Evolutionary conservation across 2,113 vertebrate species (phyloP), one percentile per base, ranked within the genome.

Genomic region (Anas platyrhynchos): DNA sequence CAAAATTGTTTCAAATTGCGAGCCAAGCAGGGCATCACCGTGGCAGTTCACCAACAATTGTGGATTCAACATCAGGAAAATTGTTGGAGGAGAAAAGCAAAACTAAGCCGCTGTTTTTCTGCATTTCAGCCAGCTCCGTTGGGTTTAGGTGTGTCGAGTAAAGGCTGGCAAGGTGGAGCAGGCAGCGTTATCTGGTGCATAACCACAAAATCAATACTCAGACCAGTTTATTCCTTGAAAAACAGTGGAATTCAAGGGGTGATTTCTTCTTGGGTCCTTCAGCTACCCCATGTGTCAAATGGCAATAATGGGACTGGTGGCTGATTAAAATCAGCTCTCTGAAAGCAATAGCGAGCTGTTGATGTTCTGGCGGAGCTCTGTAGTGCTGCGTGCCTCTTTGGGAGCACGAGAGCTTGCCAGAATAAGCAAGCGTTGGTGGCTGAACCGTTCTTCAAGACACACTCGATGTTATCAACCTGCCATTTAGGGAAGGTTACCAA

Each of bases 401-500:
- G n/a, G 55, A 86, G 59, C 48, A 26, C 0, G 7, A 16, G 16
- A 54, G 69, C 69, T 22, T 72, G 6, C 72, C 92, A 93, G 83
- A 80, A 69, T 66, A 91, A 96, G 72, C 92, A 88, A 81, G 80
- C 4, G 0, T 74, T 80, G 86, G 91, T 90, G 91, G 72, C 92
- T 83, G 67, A 86, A 88, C 75, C 0, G 0, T 73, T 78, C 66
- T 48, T 90, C 90, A 86, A 93, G 76, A 66, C 61, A 77, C 41
- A 7, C 76, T 94, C 91, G 94, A 93, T 93, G 86, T 78, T 92
- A 95, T 91, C 88, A 86, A 82, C 88, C 80, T 92, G 92, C 73
- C 11, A 0, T 81, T 88, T 46, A 86, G 61, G 83, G 65, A 77
- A n/a, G 56, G 80, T 94, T 94, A 93, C 80, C 61, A 67, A 78